Evolutionary conservation across 2,797 vertebrate genomes (phyloP), one percentile per base, ranked within the genome.

Genomic region (Spondyliosoma cantharus): DNA sequence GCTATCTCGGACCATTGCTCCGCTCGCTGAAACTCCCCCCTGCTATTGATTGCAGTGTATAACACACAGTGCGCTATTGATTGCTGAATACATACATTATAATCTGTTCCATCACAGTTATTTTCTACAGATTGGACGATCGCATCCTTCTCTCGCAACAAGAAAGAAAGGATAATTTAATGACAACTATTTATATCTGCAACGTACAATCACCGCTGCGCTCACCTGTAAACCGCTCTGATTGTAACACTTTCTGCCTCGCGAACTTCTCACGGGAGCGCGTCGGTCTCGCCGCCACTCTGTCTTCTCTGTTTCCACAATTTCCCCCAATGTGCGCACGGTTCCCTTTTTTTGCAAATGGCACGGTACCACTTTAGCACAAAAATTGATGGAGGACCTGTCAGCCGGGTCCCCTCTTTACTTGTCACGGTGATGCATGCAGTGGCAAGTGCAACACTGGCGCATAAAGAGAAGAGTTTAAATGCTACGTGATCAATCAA

Each of bases 51-150:
- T 71, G 60, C 60, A 70, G 65, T 24, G 50, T 50, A 53, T 50
- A 85, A 78, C 61, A 78, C 68, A 84, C 54, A 61, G 48, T 15
- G 20, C 11, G 48, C 45, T 45, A 83, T 85, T 78, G 85, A 87
- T 82, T 70, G 60, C 61, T 54, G 42, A 58, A 80, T 84, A 80
- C 61, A 72, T 82, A 49, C 66, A 83, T 87, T 76, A 67, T 74
- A 83, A 75, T 76, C 50, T 24, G 61, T 70, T 66, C 50, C 37
- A 24, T 71, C 25, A 37, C 60, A 13, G 48, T 20, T 67, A 1
- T 66, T 83, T 82, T 75, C n/a, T 42, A 9, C 78, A 67, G 60
- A 85, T 58, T 82, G 57, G 52, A 74, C 29, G 59, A 70, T 74
- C 48, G 48, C 57, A 11, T 58, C 29, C 52, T 68, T 37, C 14